These are phyloP conservation scores for Dolichoris vasculosae DNA, from an alignment of 1,140 invertebrate genomes.

Conservation along the genomic window DNA sequence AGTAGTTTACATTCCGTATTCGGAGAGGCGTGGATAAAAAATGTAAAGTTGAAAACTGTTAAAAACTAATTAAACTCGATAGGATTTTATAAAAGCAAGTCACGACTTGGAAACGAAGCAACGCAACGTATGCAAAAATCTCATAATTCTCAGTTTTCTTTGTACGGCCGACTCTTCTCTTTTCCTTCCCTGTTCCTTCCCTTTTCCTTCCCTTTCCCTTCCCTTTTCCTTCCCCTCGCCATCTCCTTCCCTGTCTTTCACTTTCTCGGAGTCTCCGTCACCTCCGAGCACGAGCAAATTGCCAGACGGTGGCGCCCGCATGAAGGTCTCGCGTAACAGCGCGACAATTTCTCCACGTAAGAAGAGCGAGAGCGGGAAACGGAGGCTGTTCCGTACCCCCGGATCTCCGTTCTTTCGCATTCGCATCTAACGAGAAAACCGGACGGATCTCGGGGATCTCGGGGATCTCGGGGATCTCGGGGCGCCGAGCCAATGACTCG, in stretches of 20 bases:
- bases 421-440: neutral
- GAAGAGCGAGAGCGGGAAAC: neutral
- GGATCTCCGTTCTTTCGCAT: neutral
- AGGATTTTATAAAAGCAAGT: neutral
- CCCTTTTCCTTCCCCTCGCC: too few relatives aligned
- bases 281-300: neutral
- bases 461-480: too few relatives aligned
- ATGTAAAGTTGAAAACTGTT: constrained; percentile 13
- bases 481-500: constrained; percentile 36
- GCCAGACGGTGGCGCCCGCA: constrained; percentile 1
- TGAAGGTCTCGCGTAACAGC: neutral
- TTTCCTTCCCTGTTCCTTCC: neutral
- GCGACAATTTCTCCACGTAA: constrained; percentile 1
- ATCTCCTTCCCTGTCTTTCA: neutral
- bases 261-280: neutral
- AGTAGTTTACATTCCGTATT: neutral
- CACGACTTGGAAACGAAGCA: neutral
- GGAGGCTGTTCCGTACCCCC: too few relatives aligned
- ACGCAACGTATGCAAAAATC: constrained; percentile 8
- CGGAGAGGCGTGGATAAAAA: neutral
- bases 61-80: constrained; percentile 9
- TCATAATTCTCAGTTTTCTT: neutral
- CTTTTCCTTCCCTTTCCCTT: neutral
- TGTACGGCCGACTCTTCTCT: neutral
- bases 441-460: neutral